Percentiles rank a stretch among this genome's conserved stretches.
These are phyloP conservation scores for Arenaria interpres DNA, from an alignment of 2,113 vertebrate species.

Conservation along the genomic window DNA sequence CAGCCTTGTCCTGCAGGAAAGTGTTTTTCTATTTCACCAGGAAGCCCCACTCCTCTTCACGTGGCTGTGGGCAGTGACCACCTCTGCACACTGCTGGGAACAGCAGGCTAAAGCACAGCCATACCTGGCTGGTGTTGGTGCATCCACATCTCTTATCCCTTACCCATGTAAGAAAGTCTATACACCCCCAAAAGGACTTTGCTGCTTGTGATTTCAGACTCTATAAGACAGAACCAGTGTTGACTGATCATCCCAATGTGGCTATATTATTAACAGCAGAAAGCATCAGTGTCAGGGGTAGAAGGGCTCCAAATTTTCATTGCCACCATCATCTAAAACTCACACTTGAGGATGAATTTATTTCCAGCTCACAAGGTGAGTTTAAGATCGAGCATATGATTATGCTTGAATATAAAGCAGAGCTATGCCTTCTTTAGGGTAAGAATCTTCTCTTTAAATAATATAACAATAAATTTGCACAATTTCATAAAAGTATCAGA, in stretches of 20 bases:
- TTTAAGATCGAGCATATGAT: not conserved
- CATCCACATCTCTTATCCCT: not conserved
- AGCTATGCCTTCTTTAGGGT: not conserved
- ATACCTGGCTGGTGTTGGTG: too few species aligned
- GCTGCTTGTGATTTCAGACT: not conserved
- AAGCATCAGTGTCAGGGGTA: not conserved
- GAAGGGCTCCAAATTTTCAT: not conserved
- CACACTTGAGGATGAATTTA: not conserved
- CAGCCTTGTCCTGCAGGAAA: not conserved
- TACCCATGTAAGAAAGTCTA: not conserved
- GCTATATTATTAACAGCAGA: not conserved
- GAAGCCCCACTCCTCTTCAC: not conserved
- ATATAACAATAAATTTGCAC: not conserved
- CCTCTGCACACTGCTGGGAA: not conserved
- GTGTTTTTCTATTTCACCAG: not conserved
- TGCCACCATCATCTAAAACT: not conserved
- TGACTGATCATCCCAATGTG: not conserved
- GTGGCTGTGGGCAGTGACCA: rapidly evolving
- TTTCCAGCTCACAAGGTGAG: not conserved
- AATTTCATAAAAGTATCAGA: not conserved
- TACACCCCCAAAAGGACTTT: not conserved
- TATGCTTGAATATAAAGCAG: not conserved
- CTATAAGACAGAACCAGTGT: not conserved
- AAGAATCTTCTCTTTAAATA: not conserved
- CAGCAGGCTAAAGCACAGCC: not conserved